Evolutionary conservation across 2,113 vertebrate genomes (phyloP), one percentile per base, ranked within the genome.

Genomic region (Megaceryle torquata): DNA sequence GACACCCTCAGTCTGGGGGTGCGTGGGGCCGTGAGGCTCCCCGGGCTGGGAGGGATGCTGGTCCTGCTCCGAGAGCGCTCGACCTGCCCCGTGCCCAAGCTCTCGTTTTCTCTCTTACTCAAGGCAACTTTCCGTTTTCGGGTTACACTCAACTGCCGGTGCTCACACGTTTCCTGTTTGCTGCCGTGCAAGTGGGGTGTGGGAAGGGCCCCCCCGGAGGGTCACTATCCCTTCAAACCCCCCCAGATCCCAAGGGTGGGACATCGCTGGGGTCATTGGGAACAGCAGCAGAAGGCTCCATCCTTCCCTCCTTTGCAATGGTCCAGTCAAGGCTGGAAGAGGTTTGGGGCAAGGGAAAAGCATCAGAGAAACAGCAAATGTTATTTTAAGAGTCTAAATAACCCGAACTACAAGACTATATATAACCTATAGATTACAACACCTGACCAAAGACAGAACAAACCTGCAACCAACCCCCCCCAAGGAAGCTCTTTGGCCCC

Each of bases 81-180:
- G 13, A 21, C 22, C 81, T 1, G 26, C 57, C 61, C 71, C 2
- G 6, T 0, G 9, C 35, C 82, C 3, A 5, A 5, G 54, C 65
- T 81, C 77, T 86, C 88, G 3, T 51, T 10, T 43, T 54, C 81
- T 93, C 89, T 75, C 92, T 97, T 96, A 20, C 96, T 26, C 95
- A 96, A 97, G 94, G 95, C 86, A 2, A 1, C 80, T 86, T 88
- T 94, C 95, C 82, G 94, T 3, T 86, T 15, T 39, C 0, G 67
- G 78, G 46, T 96, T 59, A 37, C 75, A 6, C 67, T 33, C 81
- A 92, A 95, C 83, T 20, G 89, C 75, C 22, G 26, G 6, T 2
- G 78, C 64, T 81, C 82, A 2, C 75, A 43, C 59, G 0, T 63
- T 97, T 97, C 96, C 96, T 97, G 96, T 96, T 95, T 89, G 89